Conservation (phyloP, 2,888 invertebrate species). For the Trachelus tabidus region DNA sequence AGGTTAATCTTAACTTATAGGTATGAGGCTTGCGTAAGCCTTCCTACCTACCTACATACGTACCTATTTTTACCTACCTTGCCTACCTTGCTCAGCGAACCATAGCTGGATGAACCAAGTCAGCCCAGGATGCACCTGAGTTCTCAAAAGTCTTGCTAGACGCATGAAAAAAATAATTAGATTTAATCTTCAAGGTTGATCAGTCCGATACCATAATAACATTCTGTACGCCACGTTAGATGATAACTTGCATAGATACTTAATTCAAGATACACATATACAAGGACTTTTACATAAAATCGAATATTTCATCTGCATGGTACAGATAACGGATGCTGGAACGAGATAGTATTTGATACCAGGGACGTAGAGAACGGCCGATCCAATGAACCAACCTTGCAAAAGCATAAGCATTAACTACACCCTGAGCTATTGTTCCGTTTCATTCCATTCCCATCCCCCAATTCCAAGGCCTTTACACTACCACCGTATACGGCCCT, state of each 20-base stretch:
- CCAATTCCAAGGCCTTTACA: not conserved
- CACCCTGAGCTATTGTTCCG: conserved; percentile 58
- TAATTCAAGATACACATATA: not conserved
- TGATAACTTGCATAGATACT: not conserved
- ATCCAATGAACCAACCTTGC: conserved; percentile 14
- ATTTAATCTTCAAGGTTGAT: not conserved
- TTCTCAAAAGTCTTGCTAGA: not conserved
- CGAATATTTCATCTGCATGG: conserved; percentile 1
- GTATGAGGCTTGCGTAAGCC: conserved; percentile 54
- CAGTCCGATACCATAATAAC: not conserved
- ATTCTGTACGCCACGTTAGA: not conserved
- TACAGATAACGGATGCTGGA: not conserved
- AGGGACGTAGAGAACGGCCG: not conserved
- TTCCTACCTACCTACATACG: conserved; percentile 16
- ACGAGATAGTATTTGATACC: conserved; percentile 9
- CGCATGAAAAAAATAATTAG: not conserved
- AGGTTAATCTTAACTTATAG: conserved; percentile 63
- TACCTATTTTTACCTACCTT: not conserved
- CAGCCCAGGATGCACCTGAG: not conserved
- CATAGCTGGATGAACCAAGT: not conserved
- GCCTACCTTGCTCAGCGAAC: not conserved
- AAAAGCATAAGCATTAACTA: conserved; percentile 51
- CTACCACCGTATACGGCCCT: not conserved
- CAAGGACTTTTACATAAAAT: not conserved
- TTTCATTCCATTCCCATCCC: conserved; percentile 40